Evolutionary conservation across 2,888 invertebrate species (phyloP), one percentile per base, ranked within the genome.

Genomic region (Drosophila silvestris): DNA sequence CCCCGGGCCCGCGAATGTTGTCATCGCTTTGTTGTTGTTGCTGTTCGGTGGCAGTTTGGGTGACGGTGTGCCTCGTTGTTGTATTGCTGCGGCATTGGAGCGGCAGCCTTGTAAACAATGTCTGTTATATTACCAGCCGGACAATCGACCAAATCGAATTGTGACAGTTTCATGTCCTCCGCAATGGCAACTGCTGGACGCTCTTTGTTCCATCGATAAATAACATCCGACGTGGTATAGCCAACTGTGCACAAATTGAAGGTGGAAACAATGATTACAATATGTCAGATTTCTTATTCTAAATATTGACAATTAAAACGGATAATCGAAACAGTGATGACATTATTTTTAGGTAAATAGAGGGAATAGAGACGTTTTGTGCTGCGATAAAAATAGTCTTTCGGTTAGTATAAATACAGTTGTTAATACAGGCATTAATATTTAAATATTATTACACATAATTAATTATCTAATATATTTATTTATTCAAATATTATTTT

Each of bases 81-180:
- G 66, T 81, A 84, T 10, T 61, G 52, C 12, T 69, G 51, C 5
- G 89, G 81, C 70, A 74, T 77, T 35, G 89, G 91, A 30, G 92
- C 85, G 37, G 93, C 91, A 75, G 92, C 92, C 84, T 93, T 93
- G 77, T 93, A 91, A 82, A 93, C 86, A 92, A 94, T 91, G 87
- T 93, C 94, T 56, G 96, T 96, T 85, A 95, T 94, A 93, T 96
- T 96, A 70, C 95, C 96, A 37, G 96, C 95, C 39, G 96, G 96
- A 83, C 96, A 96, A 76, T 95, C 96, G 70, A 97, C 96, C 81
- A 97, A 94, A 94, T 97, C 97, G 93, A 97, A 97, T 94, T 97
- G 97, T 53, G 97, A 97, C 90, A 97, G 94, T 93, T 96, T 96
- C 96, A 97, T 97, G 92, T 97, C 97, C 88, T 96, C 95, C 5